phyloP scores from a whole-genome alignment of 2,113 vertebrate genomes.

The Hipposideros armiger region DNA sequence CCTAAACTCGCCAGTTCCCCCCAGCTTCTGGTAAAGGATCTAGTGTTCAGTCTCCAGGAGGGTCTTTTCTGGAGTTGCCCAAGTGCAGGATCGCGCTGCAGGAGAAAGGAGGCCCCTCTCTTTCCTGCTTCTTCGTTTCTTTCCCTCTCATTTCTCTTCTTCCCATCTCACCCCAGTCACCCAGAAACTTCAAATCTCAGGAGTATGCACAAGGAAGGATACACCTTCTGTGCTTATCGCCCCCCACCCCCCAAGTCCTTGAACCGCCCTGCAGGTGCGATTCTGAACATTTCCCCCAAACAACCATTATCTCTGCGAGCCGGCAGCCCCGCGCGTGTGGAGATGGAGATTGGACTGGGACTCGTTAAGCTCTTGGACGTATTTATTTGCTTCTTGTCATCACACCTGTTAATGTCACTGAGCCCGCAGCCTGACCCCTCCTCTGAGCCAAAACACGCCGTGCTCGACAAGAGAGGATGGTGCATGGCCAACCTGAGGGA shows the following conservation, averaged over 20 bases:
- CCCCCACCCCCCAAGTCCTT: not conserved
- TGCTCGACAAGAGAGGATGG: not conserved
- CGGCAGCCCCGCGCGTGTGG: not conserved
- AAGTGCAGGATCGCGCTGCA: not conserved
- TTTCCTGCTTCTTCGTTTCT: not conserved
- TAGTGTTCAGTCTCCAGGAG: constrained; percentile 72
- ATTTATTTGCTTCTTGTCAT: constrained; percentile 40
- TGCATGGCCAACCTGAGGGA: not conserved
- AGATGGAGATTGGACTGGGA: constrained; percentile 19
- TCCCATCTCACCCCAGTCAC: not conserved
- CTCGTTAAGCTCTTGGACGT: not conserved
- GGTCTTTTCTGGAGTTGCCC: not conserved
- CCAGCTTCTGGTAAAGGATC: constrained; percentile 71
- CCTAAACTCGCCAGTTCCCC: constrained; percentile 80
- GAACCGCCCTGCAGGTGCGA: constrained; percentile 19
- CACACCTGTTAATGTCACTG: constrained; percentile 75
- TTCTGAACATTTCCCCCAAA: not conserved
- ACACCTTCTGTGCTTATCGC: no score
- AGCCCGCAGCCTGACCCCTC: constrained; percentile 29
- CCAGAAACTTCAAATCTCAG: not conserved
- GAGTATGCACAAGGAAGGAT: no score
- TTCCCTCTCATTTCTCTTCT: not conserved
- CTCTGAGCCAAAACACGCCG: not conserved
- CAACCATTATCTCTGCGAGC: not conserved
- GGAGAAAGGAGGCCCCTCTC: not conserved